These are phyloP conservation scores for Leptopilina clavipes DNA, from an alignment of 1,140 invertebrate species.

Conservation along the genomic window DNA sequence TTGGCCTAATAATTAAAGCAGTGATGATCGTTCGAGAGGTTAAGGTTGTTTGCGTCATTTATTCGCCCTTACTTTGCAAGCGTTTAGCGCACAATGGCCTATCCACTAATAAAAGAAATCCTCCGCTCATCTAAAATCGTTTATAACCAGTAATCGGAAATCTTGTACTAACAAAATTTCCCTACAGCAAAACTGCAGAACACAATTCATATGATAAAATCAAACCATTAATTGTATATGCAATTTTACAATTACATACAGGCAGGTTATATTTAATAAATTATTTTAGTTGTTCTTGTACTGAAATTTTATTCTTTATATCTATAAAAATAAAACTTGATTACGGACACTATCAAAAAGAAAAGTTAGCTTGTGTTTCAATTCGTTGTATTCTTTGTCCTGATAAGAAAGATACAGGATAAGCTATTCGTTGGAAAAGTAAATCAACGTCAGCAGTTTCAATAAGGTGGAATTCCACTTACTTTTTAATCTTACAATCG, in stretches of 20 bases:
- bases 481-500: not conserved
- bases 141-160: not conserved
- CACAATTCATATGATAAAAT: not conserved
- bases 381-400: not conserved
- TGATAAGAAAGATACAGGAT: slow-evolving; percentile 8
- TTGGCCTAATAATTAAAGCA: no score
- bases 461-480: not conserved
- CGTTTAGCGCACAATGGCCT: not conserved
- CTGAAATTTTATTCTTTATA: no score
- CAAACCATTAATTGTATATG: not conserved
- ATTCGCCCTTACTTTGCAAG: slow-evolving; percentile 15
- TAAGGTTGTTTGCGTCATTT: slow-evolving; percentile 18
- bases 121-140: not conserved
- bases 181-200: not conserved
- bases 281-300: not conserved
- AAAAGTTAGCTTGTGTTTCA: not conserved
- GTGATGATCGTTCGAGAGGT: not conserved
- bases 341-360: not conserved
- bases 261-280: no score
- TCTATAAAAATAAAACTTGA: no score
- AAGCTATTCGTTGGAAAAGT: slow-evolving; percentile 11
- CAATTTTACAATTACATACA: no score
- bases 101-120: slow-evolving; percentile 12
- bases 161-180: not conserved
- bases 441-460: slow-evolving; percentile 16